Percentiles rank a stretch among this genome's conserved stretches.
phyloP scores from a whole-genome alignment of 2,888 invertebrate species.

The Phortica okadai region DNA sequence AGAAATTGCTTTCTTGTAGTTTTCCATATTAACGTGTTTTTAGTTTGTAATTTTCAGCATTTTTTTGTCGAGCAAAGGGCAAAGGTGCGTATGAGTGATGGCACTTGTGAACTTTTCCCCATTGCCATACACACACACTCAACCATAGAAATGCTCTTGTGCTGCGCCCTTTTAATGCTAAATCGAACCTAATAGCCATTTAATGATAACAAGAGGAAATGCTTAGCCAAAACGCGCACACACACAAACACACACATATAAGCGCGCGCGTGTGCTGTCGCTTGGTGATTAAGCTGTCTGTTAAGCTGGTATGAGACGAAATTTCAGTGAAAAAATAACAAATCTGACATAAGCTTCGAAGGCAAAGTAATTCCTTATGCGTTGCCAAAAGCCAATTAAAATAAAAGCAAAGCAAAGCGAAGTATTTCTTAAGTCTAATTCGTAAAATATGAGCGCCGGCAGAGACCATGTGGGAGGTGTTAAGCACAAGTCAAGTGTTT shows the following conservation, averaged over 20 bases:
- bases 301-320: not conserved
- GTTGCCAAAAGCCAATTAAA: not conserved
- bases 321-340: not conserved
- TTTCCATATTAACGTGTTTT: constrained; percentile 25
- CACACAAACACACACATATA: not conserved
- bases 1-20: not conserved
- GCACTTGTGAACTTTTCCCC: constrained; percentile 7
- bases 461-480: not conserved
- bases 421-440: not conserved
- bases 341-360: not conserved
- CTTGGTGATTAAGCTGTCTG: constrained; percentile 21
- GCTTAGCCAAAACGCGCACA: not conserved
- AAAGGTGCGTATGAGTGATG: constrained; percentile 27
- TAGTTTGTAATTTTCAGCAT: constrained; percentile 10
- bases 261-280: not conserved
- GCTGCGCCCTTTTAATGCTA: constrained; percentile 16
- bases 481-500: not conserved
- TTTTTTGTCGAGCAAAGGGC: constrained; percentile 6
- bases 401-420: not conserved
- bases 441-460: not conserved
- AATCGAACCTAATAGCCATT: constrained; percentile 30
- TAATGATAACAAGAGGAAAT: constrained; percentile 20
- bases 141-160: not conserved
- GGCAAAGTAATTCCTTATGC: not conserved
- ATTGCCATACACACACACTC: no score